phyloP scores from a whole-genome alignment of 2,113 vertebrate genomes.

The Mandrillus leucophaeus region DNA sequence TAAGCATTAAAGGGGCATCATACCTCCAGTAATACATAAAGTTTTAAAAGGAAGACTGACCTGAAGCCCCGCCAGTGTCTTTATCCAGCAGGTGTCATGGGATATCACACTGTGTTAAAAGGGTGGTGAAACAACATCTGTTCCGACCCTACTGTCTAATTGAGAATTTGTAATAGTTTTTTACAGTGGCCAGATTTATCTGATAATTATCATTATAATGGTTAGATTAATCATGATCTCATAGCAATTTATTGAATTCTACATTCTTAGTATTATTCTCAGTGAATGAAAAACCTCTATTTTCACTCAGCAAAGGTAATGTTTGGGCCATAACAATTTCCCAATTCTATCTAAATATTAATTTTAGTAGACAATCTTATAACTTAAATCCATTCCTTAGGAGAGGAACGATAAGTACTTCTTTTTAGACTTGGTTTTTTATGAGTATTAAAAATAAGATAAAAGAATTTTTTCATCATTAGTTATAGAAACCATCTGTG shows the following conservation, averaged over 20 bases:
- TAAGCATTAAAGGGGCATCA: background rate
- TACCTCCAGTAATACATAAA: background rate
- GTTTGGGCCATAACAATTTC: background rate
- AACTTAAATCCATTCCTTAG: background rate
- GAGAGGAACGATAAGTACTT: background rate
- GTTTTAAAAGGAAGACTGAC: background rate
- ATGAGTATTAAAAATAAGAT: background rate
- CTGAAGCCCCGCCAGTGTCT: background rate
- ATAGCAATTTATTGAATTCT: background rate
- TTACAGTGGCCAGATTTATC: background rate
- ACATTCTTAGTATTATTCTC: background rate
- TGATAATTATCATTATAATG: background rate
- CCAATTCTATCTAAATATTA: background rate
- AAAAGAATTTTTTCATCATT: background rate
- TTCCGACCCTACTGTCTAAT: background rate
- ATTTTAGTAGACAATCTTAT: background rate
- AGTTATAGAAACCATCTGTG: background rate
- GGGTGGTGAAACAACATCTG: background rate
- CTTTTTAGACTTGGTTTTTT: background rate
- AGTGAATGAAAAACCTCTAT: background rate
- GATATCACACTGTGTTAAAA: background rate
- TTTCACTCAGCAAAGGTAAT: background rate
- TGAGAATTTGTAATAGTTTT: background rate
- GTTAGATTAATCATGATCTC: background rate
- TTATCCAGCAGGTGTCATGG: background rate